phyloP scores from a whole-genome alignment of 2,113 vertebrate genomes.

The Dissostichus mawsoni region DNA sequence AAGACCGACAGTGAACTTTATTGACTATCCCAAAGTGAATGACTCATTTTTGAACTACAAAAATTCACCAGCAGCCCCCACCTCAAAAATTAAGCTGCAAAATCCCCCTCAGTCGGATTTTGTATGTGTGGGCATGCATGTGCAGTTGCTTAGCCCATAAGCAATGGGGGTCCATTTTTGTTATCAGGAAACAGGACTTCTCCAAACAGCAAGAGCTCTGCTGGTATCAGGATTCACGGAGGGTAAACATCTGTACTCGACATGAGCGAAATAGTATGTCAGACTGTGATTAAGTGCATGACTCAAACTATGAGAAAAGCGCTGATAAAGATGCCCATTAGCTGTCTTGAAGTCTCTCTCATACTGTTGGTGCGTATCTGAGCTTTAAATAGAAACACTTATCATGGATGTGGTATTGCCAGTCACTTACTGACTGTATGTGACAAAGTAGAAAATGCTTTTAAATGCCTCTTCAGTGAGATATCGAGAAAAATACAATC shows the following conservation, averaged over 20 bases:
- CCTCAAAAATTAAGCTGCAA: background rate
- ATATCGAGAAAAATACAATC: constrained; percentile 18
- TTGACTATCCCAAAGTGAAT: constrained; percentile 6
- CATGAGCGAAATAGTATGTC: constrained; percentile 62
- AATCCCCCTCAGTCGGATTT: background rate
- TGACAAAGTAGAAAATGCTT: constrained; percentile 7
- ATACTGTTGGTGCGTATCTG: background rate
- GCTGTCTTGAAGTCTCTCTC: background rate
- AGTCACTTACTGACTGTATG: background rate
- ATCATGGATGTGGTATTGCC: background rate
- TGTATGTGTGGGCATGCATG: background rate
- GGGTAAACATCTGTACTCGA: constrained; percentile 67
- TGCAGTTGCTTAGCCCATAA: background rate
- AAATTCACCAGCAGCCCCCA: background rate
- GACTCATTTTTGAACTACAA: constrained; percentile 2
- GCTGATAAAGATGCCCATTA: constrained; percentile 66
- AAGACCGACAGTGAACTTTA: background rate
- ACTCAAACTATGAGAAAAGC: constrained; percentile 38
- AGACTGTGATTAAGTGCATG: constrained; percentile 60
- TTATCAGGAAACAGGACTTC: constrained; percentile 48
- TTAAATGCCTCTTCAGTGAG: background rate
- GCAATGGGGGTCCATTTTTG: background rate
- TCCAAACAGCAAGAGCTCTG: constrained; percentile 8
- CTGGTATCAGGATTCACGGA: constrained; percentile 45
- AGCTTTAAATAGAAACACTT: constrained; percentile 34